These are phyloP conservation scores for Esox masquinongy DNA, from an alignment of 2,797 vertebrate species.

Conservation along the genomic window DNA sequence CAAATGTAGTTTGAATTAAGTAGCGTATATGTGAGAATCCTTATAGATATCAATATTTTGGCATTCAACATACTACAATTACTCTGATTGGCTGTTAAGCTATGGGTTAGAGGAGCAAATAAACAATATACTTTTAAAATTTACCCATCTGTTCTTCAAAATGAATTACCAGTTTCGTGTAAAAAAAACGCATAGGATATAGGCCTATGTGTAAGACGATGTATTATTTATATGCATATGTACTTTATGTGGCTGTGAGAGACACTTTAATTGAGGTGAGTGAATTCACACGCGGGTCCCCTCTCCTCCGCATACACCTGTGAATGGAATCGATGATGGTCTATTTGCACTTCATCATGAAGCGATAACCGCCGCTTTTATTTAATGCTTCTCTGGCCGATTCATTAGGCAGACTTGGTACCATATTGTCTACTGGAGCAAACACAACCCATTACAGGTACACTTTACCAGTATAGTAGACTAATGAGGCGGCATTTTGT, in stretches of 20 bases:
- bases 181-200: conserved; percentile 40
- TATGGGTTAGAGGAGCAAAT: not conserved
- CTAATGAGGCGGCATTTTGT: conserved; percentile 46
- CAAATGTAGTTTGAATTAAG: not conserved
- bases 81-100: not conserved
- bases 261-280: conserved; percentile 61
- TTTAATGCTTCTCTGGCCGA: conserved; percentile 52
- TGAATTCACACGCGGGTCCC: conserved; percentile 53
- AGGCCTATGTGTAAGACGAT: conserved; percentile 46
- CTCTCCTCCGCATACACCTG: conserved; percentile 8
- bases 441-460: conserved; percentile 41
- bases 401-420: conserved; percentile 68
- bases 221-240: conserved; percentile 58
- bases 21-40: not conserved
- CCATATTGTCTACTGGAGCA: conserved; percentile 49
- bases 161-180: conserved; percentile 15
- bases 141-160: not conserved
- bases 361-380: conserved; percentile 73
- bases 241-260: conserved; percentile 48
- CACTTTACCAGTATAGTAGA: not conserved
- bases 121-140: not conserved
- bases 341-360: conserved; percentile 75
- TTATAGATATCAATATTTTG: not conserved
- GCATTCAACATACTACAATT: not conserved
- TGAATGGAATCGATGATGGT: conserved; percentile 69